Conservation (phyloP, 2,113 vertebrate species). For the Rattus norvegicus region GRCr8 NC_086022.1:63910501-63911000, state of each 20-base stretch:
- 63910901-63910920: background rate
- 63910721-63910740: background rate
- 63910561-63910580: background rate
- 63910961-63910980: background rate
- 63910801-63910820: accelerated
- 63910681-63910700: background rate
- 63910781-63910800: background rate
- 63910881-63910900: background rate
- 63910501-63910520: background rate
- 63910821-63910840: too few relatives aligned
- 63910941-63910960: background rate
- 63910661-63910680: too few relatives aligned
- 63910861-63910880: background rate
- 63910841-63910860: background rate
- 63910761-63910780: background rate
- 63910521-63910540: background rate
- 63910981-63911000: background rate
- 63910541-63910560: background rate
- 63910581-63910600: background rate
- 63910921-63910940: background rate
- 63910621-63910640: background rate
- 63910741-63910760: background rate
- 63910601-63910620: background rate
- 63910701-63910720: background rate
- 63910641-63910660: background rate